phyloP scores from a whole-genome alignment of 2,113 vertebrate species.

The Gnathonemus longibarbis region DNA sequence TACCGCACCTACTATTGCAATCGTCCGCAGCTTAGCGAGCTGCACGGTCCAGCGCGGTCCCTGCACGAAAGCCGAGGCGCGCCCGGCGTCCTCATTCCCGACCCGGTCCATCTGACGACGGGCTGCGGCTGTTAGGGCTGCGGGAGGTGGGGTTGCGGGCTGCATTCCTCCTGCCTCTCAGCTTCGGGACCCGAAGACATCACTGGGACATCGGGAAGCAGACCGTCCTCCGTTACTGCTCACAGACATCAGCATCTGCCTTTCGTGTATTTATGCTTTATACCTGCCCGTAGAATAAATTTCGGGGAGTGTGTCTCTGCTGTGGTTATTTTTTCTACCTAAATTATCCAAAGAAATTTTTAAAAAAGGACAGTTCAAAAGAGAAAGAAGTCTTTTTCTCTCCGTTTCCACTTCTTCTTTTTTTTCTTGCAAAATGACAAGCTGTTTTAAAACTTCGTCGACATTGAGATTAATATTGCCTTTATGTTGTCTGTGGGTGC shows the following conservation, averaged over 20 bases:
- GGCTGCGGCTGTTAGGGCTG: background rate
- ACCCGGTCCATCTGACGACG: background rate
- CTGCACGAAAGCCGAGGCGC: background rate
- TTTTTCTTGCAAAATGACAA: constrained; percentile 5
- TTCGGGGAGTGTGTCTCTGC: background rate
- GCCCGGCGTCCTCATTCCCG: background rate
- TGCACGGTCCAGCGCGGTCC: background rate
- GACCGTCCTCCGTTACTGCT: background rate
- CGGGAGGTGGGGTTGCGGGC: background rate
- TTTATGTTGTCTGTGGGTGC: constrained; percentile 1
- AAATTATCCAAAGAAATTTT: background rate
- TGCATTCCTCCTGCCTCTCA: background rate
- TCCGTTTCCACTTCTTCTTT: background rate
- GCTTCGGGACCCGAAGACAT: background rate
- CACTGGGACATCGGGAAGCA: background rate
- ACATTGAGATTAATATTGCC: background rate
- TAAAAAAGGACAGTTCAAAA: background rate
- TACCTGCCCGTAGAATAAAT: background rate
- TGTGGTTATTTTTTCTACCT: background rate
- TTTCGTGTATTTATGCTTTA: background rate
- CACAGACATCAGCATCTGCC: background rate
- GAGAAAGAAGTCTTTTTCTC: background rate
- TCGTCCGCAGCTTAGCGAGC: background rate
- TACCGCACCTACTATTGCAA: background rate
- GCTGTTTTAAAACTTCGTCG: constrained; percentile 5